Conservation (phyloP, 2,797 vertebrate genomes). For the Rhinoraja longicauda region DNA sequence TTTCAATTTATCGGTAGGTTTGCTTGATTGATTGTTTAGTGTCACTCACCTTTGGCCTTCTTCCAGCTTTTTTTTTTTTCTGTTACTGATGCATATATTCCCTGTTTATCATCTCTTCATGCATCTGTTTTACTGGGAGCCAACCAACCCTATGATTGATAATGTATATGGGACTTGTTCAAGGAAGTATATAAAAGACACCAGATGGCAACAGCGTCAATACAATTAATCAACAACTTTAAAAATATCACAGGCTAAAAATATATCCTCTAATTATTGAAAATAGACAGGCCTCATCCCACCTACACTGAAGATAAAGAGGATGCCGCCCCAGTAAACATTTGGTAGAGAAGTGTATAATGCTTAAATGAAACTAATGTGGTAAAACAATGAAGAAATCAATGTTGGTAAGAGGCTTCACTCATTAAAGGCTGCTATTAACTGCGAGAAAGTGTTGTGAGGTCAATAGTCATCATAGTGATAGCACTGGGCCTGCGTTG, state of each 20-base stretch:
- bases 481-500: too few species aligned
- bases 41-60: neutral
- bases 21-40: neutral
- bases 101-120: neutral
- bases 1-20: neutral
- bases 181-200: neutral
- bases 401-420: neutral
- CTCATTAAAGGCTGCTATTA: neutral
- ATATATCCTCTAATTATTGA: too few species aligned
- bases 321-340: neutral
- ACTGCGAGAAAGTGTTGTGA: too few species aligned
- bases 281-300: neutral
- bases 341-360: neutral
- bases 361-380: neutral
- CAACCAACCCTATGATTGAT: neutral
- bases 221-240: too few species aligned
- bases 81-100: neutral
- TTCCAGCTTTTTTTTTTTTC: neutral
- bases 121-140: neutral
- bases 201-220: neutral
- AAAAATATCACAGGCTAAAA: too few species aligned
- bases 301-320: neutral
- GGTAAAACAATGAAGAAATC: neutral
- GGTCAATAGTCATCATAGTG: too few species aligned
- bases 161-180: neutral